phyloP scores from a whole-genome alignment of 2,113 vertebrate species.

The Stegastes partitus region DNA sequence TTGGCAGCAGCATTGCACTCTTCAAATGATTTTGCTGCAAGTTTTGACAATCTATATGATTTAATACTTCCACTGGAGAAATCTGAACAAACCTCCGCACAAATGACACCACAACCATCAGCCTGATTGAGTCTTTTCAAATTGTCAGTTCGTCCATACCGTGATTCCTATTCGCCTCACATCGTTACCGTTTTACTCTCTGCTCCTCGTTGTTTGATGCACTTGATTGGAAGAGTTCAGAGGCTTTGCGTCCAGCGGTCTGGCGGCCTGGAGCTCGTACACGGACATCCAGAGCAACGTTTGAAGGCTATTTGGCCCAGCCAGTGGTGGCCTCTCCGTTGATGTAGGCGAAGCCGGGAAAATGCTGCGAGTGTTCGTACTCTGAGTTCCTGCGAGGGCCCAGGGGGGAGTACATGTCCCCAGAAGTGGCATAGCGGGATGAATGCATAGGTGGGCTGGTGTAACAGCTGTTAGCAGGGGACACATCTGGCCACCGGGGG shows the following conservation, averaged over 20 bases:
- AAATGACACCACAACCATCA: conserved; percentile 44
- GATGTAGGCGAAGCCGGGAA: conserved; percentile 98
- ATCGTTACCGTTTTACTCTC: conserved; percentile 37
- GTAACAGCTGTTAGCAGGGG: conserved; percentile 94
- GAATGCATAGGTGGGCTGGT: conserved; percentile 94
- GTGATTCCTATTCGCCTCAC: conserved; percentile 37
- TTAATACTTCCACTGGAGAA: conserved; percentile 41
- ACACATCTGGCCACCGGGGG: conserved; percentile 95
- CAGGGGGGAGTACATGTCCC: conserved; percentile 95
- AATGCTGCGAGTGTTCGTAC: conserved; percentile 99
- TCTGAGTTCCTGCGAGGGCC: conserved; percentile 95
- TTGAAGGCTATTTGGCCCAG: conserved; percentile 91
- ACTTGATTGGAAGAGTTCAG: conserved; percentile 55
- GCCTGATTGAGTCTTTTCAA: conserved; percentile 43
- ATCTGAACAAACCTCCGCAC: conserved; percentile 38
- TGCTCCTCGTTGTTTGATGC: conserved; percentile 19
- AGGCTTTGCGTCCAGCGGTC: conserved; percentile 38
- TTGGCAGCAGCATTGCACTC: conserved; percentile 79
- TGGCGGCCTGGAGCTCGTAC: conserved; percentile 13
- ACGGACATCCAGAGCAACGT: conserved; percentile 18
- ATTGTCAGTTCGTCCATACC: conserved; percentile 49
- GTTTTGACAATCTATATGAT: conserved; percentile 60
- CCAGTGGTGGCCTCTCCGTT: conserved; percentile 97
- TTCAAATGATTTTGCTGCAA: conserved; percentile 75
- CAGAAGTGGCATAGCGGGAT: conserved; percentile 91